Base-by-base conservation (phyloP, 1,140 invertebrate species). In the Drosophila azteca region DNA sequence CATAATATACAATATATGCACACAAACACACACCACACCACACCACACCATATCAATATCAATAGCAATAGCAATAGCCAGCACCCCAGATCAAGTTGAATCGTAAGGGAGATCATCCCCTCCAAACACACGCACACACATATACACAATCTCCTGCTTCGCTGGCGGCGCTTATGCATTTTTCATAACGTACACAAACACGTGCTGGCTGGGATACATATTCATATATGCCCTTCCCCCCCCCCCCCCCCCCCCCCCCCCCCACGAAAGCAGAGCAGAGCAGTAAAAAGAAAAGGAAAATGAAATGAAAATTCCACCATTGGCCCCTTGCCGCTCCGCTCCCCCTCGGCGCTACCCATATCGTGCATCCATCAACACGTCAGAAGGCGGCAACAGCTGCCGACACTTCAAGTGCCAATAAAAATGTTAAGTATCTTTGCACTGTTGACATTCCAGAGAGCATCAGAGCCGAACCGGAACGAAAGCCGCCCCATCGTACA, bases 371-470 rank as follows among this genome's bases (percentile, higher is more conserved):
- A 87, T 87, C 82, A 88, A 74, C 83, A 72, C 82, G 79, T 79
- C 83, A 77, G 58, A 67, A 64, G 79, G 68, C 61, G 82, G 75
- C 78, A 87, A 77, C 82, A 87, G 83, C 83, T 88, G 83, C 78
- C 78, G 67, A 59, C 76, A 70, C 75, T 73, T 65, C 73, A 87
- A 90, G 88, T 90, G 88, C 82, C 88, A 90, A 90, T 90, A 90
- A 90, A 90, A 90, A 90, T 90, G 88, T 90, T 90, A 90, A 90
- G 87, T 84, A 88, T 90, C 76, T 90, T 65, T 67, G 76, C 71
- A 74, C 72, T 90, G 85, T 82, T 90, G 79, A 90, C 80, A 90
- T 79, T 77, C 73, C 66, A 62, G 57, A 65, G 20, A n/a, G 43
- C 7, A 35, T 51, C 24, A 17, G 49, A 51, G 13, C 51, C 62